A percentile compares a stretch with the other conserved stretches of the same genome.
phyloP scores from a whole-genome alignment of 2,113 vertebrate species.

The Thamnophis sirtalis region DNA sequence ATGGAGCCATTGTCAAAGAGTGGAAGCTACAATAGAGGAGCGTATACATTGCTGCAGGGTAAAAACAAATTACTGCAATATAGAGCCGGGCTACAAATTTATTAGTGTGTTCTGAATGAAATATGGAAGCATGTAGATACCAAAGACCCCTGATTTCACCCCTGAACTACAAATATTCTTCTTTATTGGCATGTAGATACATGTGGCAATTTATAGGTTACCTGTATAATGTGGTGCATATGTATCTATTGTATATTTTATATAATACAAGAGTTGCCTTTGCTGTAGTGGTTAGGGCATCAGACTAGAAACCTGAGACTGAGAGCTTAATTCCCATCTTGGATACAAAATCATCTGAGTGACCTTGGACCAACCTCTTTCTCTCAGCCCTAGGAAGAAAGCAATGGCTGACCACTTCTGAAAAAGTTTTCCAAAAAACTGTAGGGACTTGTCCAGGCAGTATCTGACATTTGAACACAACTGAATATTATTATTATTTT shows the following conservation, averaged over 20 bases:
- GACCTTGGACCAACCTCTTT: not conserved
- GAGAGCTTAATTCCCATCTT: not conserved
- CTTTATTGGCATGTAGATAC: not conserved
- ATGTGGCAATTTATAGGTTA: not conserved
- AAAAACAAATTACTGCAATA: not conserved
- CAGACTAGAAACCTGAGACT: not conserved
- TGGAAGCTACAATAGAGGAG: not conserved
- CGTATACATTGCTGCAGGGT: not conserved
- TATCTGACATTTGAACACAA: not conserved
- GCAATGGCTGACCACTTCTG: not conserved
- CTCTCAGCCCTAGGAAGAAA: not conserved
- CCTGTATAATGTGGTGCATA: not conserved
- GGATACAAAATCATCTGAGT: not conserved
- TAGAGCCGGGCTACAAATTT: not conserved
- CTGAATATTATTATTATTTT: not conserved
- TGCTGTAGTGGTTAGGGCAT: not conserved
- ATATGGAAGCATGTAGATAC: not conserved
- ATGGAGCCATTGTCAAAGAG: not conserved
- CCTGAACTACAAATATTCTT: too few species aligned
- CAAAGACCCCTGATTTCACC: too few species aligned
- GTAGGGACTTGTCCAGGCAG: not conserved
- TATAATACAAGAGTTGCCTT: not conserved
- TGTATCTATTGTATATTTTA: not conserved
- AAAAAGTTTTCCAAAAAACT: not conserved
- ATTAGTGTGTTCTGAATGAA: not conserved